A percentile compares a stretch with the other conserved stretches of the same genome.
These are phyloP conservation scores for Dendrocopos noguchii DNA, from an alignment of 2,113 vertebrate species.

Conservation along the genomic window DNA sequence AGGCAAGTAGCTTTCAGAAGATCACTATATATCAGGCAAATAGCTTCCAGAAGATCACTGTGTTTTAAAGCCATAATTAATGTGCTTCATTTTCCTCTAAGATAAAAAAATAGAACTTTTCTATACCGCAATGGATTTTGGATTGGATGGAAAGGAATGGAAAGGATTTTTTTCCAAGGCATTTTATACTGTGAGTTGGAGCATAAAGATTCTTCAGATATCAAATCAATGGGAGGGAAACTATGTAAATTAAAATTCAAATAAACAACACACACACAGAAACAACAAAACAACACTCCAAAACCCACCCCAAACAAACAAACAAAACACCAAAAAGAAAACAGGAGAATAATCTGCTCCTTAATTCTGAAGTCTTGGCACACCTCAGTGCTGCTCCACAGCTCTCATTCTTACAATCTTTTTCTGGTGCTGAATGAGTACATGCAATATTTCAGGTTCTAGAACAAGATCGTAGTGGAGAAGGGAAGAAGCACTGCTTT, in stretches of 20 bases:
- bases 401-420: neutral
- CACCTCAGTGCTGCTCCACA: neutral
- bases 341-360: neutral
- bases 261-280: neutral
- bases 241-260: neutral
- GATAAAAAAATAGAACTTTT: neutral
- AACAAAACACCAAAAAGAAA: neutral
- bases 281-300: neutral
- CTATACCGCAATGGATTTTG: neutral
- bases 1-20: neutral
- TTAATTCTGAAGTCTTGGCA: neutral
- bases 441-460: neutral
- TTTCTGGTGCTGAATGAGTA: neutral
- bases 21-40: neutral
- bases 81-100: neutral
- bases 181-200: neutral
- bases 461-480: neutral
- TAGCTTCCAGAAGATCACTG: neutral
- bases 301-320: neutral
- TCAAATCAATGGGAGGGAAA: neutral
- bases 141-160: no score
- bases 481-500: neutral
- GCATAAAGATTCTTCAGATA: neutral
- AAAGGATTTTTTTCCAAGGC: neutral
- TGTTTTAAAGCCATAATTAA: neutral